Conservation (phyloP, 92 coral and sea anemone species). For the Scolanthus callimorphus region DNA sequence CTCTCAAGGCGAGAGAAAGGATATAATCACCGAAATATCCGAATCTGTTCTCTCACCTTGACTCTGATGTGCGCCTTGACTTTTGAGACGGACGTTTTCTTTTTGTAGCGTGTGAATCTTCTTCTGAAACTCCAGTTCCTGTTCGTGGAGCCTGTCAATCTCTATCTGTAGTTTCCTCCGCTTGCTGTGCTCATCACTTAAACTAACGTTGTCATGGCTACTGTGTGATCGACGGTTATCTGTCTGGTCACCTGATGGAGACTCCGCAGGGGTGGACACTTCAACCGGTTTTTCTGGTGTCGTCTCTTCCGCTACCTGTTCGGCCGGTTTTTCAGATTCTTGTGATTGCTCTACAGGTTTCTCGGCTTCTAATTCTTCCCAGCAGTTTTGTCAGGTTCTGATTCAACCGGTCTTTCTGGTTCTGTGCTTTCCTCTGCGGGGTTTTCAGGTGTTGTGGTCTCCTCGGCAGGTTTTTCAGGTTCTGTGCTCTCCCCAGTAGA, state of each 20-base stretch:
- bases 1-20: no score
- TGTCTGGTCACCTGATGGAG: conserved; percentile 8
- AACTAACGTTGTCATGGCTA: not conserved
- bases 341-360: not conserved
- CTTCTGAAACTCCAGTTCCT: conserved; percentile 30
- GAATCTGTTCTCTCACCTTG: conserved; percentile 1
- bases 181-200: not conserved
- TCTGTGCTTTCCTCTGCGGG: conserved; percentile 1
- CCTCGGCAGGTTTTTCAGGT: conserved; percentile 4
- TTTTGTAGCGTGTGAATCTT: conserved; percentile 29
- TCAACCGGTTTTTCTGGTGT: conserved; percentile 7
- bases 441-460: not conserved
- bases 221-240: conserved; percentile 5
- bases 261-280: not conserved
- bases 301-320: not conserved
- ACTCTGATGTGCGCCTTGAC: conserved; percentile 8
- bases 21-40: no score
- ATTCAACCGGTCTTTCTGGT: not conserved
- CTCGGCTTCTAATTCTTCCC: no score
- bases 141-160: conserved; percentile 20
- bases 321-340: not conserved
- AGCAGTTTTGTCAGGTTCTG: not conserved
- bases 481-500: conserved; percentile 1
- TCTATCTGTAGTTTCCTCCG: conserved; percentile 11
- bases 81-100: conserved; percentile 22